Conservation (phyloP, 2,113 vertebrate species). For the Daphoenositta chrysoptera region DNA sequence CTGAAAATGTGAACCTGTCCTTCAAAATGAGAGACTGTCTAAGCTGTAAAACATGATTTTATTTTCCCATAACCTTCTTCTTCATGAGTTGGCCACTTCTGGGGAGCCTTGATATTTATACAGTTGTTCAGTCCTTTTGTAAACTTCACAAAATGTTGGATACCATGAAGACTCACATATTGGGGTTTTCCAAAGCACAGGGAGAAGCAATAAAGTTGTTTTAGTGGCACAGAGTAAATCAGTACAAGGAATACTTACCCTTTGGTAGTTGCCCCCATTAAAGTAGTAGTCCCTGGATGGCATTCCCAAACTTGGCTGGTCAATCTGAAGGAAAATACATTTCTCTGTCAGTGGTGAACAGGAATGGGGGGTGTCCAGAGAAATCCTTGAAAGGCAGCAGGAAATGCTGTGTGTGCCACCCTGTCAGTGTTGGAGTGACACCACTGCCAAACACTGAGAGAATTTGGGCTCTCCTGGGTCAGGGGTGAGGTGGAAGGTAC, state of each 20-base stretch:
- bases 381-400: neutral
- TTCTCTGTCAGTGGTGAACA: neutral
- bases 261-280: conserved; percentile 81
- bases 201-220: neutral
- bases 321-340: conserved; percentile 78
- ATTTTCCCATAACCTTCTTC: neutral
- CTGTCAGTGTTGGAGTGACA: neutral
- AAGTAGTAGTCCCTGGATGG: conserved; percentile 95
- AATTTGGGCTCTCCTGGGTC: neutral
- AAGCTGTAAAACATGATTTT: neutral
- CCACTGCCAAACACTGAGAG: neutral
- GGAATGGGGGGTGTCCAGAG: neutral
- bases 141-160: neutral
- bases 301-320: conserved; percentile 94
- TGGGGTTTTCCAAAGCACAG: neutral
- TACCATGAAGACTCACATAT: fast-evolving
- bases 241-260: conserved; percentile 67
- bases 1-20: neutral
- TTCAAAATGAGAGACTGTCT: neutral
- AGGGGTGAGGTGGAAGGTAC: neutral
- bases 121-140: neutral
- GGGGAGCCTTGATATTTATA: neutral
- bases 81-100: neutral
- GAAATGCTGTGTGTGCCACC: neutral
- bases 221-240: neutral